Evolutionary conservation across 2,888 invertebrate genomes (phyloP), one percentile per base, ranked within the genome.

Genomic region (Drosophila heteroneura): DNA sequence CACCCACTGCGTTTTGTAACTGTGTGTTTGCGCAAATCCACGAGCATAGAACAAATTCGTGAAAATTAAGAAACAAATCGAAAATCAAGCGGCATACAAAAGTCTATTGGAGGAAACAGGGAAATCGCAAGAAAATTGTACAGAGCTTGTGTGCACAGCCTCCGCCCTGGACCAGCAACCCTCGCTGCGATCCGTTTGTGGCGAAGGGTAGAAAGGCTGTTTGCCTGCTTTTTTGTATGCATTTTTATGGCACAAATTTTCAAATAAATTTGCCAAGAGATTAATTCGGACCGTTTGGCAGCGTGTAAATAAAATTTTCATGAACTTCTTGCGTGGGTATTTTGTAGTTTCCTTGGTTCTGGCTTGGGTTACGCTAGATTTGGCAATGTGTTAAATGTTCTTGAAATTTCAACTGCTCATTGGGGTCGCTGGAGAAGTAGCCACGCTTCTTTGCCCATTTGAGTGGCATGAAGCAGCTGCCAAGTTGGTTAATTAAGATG

Each of bases 241-340:
- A 87, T 87, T 87, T 87, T 89, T 89, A 89, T 91, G 91, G 87
- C 87, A 90, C 83, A 57, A 57, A 87, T 87, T 86, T 89, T 87
- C 76, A 87, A 87, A 87, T 91, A 87, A 87, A 87, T 87, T 87
- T 87, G 76, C 85, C 87, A 88, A 91, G 83, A 87, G 90, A 87
- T 87, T 87, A 91, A 91, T 89, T 85, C 88, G 90, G 85, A 75
- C 83, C 91, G 87, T 91, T 87, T 87, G 87, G 90, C 87, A 89
- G 85, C 81, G 87, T 87, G 87, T 87, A 87, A 87, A 87, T 87
- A 87, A 82, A 90, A 89, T 86, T 89, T 85, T 85, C 85, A 90
- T 90, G 89, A 89, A 85, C 87, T 85, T 83, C 83, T 82, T 79
- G 63, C 63, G 68, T 70, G 82, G 81, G 68, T 64, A 44, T 69